Evolutionary conservation across 2,797 vertebrate species (phyloP).

Genomic region (Hyperoplus lanceolatus): DNA sequence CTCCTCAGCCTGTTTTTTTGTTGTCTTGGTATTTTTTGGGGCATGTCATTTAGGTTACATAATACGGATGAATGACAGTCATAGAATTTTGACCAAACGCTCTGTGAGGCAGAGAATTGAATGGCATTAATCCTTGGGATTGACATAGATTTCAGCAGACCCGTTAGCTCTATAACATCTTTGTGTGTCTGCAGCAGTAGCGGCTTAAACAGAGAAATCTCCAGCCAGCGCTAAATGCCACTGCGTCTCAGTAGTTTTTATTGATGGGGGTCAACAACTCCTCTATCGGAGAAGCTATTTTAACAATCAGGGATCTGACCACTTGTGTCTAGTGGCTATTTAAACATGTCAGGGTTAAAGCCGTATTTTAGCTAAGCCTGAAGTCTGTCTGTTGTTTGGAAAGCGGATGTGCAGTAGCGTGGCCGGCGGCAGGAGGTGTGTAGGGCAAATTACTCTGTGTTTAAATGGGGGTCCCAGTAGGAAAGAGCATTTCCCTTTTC

Average conservation of each 20-base stretch:
- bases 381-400: slow-evolving; percentile 21
- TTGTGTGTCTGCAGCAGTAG: slow-evolving; percentile 13
- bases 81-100: slow-evolving; percentile 29
- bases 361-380: slow-evolving; percentile 13
- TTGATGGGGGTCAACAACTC: slow-evolving; percentile 43
- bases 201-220: slow-evolving; percentile 29
- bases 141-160: slow-evolving; percentile 30
- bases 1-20: slow-evolving; percentile 41
- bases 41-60: slow-evolving; percentile 53
- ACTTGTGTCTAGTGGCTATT: slow-evolving; percentile 43
- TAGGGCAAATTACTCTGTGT: slow-evolving; percentile 32
- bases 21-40: slow-evolving; percentile 43
- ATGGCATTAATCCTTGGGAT: slow-evolving; percentile 35
- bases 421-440: slow-evolving; percentile 12
- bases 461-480: slow-evolving; percentile 39
- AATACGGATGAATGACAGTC: slow-evolving; percentile 44
- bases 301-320: slow-evolving; percentile 30
- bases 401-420: slow-evolving; percentile 20
- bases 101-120: slow-evolving; percentile 38
- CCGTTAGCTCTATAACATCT: slow-evolving; percentile 25
- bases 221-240: slow-evolving; percentile 41
- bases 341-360: slow-evolving; percentile 41
- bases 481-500: slow-evolving; percentile 55
- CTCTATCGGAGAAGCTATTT: slow-evolving; percentile 51
- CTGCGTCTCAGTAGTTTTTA: slow-evolving; percentile 25